phyloP scores from a whole-genome alignment of 1,140 invertebrate species.

The Orussus abietinus region DNA sequence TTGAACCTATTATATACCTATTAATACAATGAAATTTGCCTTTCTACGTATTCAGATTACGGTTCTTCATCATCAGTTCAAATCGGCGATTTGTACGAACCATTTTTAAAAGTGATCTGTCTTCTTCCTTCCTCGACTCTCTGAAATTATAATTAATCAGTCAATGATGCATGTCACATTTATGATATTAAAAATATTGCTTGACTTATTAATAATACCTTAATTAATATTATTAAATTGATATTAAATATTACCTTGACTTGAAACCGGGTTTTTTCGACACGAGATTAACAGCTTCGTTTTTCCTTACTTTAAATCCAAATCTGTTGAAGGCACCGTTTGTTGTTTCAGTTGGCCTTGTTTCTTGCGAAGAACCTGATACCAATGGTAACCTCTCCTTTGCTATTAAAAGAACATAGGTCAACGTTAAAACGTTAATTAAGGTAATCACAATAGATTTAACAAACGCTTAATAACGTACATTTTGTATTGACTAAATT shows the following conservation, averaged over 20 bases:
- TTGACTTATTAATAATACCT: not conserved
- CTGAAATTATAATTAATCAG: constrained; percentile 18
- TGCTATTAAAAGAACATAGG: no score
- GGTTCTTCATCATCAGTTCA: constrained; percentile 60
- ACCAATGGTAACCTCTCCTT: no score
- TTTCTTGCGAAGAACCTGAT: no score
- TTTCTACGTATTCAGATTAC: constrained; percentile 26
- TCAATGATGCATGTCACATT: constrained; percentile 1
- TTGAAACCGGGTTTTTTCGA: constrained; percentile 15
- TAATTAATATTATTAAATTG: constrained; percentile 1
- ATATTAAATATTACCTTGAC: constrained; percentile 14
- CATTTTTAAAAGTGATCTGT: constrained; percentile 54
- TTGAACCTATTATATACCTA: no score
- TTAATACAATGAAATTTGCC: not conserved
- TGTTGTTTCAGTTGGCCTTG: constrained; percentile 10
- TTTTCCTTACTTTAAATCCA: constrained; percentile 44
- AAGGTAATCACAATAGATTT: no score
- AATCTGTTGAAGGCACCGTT: constrained; percentile 44
- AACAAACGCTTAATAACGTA: constrained; percentile 15
- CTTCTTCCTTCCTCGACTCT: constrained; percentile 43
- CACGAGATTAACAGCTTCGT: constrained; percentile 29
- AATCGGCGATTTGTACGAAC: constrained; percentile 65
- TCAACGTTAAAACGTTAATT: no score
- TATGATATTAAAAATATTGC: no score
- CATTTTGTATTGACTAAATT: no score